Evolutionary conservation across 1,140 invertebrate species (phyloP).

Genomic region (Drosophila navojoa): DNA sequence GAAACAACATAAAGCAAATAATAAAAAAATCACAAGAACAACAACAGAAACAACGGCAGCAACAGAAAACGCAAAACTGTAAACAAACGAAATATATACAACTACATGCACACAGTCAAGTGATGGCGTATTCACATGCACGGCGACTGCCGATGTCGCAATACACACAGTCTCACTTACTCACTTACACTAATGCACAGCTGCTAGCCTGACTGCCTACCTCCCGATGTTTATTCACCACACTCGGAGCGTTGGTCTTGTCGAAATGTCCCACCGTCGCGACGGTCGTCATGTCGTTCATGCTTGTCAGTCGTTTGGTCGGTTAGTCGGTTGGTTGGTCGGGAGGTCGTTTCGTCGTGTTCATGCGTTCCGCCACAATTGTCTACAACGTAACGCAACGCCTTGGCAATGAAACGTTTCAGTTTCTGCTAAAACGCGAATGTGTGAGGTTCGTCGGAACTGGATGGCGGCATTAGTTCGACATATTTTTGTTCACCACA

Average conservation of each 20-base stretch:
- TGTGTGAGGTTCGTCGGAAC: constrained; percentile 13
- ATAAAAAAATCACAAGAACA: constrained; percentile 28
- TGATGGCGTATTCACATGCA: constrained; percentile 26
- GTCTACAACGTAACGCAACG: constrained; percentile 40
- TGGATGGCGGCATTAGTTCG: background rate
- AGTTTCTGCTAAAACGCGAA: constrained; percentile 46
- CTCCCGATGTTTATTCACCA: constrained; percentile 53
- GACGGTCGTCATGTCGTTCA: constrained; percentile 8
- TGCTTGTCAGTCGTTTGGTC: constrained; percentile 18
- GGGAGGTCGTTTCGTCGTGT: constrained; percentile 32
- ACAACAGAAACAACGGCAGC: constrained; percentile 6
- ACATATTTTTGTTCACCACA: constrained; percentile 13
- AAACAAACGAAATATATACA: constrained; percentile 63
- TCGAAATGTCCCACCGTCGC: constrained; percentile 36
- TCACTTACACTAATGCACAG: constrained; percentile 2
- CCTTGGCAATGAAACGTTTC: constrained; percentile 55
- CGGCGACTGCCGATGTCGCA: constrained; percentile 43
- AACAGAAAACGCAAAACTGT: constrained; percentile 55
- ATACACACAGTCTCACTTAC: constrained; percentile 15
- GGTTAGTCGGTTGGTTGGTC: background rate
- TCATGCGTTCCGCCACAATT: constrained; percentile 37
- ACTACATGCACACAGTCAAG: constrained; percentile 35
- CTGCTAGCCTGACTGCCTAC: background rate
- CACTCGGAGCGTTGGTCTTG: constrained; percentile 51
- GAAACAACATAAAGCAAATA: constrained; percentile 51